Evolutionary conservation across 1,140 invertebrate species (phyloP).

Genomic region (Episyrphus balteatus): DNA sequence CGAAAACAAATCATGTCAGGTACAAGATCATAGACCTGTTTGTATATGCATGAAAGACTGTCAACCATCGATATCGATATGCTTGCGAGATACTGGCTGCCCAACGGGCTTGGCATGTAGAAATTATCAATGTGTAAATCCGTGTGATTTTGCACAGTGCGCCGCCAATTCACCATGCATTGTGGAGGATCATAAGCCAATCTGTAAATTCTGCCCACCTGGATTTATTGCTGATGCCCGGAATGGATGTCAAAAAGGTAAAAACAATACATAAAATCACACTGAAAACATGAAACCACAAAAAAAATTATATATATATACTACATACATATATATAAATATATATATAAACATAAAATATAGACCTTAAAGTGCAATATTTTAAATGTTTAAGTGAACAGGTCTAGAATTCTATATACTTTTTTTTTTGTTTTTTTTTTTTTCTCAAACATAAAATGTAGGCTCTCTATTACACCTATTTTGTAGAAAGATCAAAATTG

Average conservation of each 20-base stretch:
- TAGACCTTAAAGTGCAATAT: too few relatives aligned
- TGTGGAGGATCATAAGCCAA: slow-evolving; percentile 83
- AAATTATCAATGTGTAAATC: slow-evolving; percentile 82
- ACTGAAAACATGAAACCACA: not conserved
- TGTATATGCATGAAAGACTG: slow-evolving; percentile 81
- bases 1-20: slow-evolving; percentile 69
- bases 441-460: too few relatives aligned
- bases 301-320: too few relatives aligned
- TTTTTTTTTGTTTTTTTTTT: too few relatives aligned
- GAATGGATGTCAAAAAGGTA: slow-evolving; percentile 93
- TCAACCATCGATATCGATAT: slow-evolving; percentile 73
- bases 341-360: too few relatives aligned
- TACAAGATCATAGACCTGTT: slow-evolving; percentile 70
- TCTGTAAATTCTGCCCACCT: slow-evolving; percentile 87
- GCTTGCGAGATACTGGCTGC: slow-evolving; percentile 77
- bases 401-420: too few relatives aligned
- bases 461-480: too few relatives aligned
- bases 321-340: too few relatives aligned
- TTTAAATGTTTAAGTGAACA: not conserved
- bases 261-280: slow-evolving; percentile 26
- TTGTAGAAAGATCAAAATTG: too few relatives aligned
- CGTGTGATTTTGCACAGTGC: slow-evolving; percentile 68
- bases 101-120: slow-evolving; percentile 71
- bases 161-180: slow-evolving; percentile 72
- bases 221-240: slow-evolving; percentile 78